These are phyloP conservation scores for Tillus elongatus DNA, from an alignment of 2,888 invertebrate species.

Conservation along the genomic window DNA sequence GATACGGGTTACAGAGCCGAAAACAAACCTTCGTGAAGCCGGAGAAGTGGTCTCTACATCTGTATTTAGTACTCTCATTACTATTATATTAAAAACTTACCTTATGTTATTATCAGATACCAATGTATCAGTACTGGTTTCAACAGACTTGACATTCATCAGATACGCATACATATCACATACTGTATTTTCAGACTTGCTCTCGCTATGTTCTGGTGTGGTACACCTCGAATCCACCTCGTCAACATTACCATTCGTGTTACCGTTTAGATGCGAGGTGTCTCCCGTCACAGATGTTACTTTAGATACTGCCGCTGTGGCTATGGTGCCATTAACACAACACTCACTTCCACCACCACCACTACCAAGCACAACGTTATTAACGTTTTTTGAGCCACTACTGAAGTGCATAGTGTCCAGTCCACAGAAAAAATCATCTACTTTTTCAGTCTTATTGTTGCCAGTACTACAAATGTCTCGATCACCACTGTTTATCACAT, in stretches of 20 bases:
- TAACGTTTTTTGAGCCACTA: neutral
- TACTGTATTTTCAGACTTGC: slow-evolving; percentile 31
- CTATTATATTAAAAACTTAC: slow-evolving; percentile 19
- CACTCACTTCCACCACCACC: no score
- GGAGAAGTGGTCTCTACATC: no score
- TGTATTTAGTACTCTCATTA: no score
- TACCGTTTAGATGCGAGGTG: no score
- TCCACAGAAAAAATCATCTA: slow-evolving; percentile 8
- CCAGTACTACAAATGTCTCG: no score
- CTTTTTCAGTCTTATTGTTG: slow-evolving; percentile 26
- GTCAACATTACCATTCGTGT: slow-evolving; percentile 22
- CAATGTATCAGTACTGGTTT: slow-evolving; percentile 49
- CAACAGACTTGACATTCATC: slow-evolving; percentile 33
- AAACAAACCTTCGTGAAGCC: no score
- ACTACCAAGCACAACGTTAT: neutral
- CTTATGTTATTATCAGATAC: slow-evolving; percentile 37
- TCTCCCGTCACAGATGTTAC: no score
- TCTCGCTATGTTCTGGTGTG: slow-evolving; percentile 28
- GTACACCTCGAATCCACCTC: slow-evolving; percentile 31
- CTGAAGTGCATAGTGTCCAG: neutral
- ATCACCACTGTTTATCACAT: slow-evolving; percentile 31
- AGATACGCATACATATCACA: slow-evolving; percentile 18
- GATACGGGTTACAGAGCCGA: no score
- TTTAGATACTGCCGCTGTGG: no score
- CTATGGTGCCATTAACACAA: no score